A percentile compares a stretch with the other conserved stretches of the same genome.
phyloP scores from a whole-genome alignment of 2,888 invertebrate genomes.

The Luperina testacea region DNA sequence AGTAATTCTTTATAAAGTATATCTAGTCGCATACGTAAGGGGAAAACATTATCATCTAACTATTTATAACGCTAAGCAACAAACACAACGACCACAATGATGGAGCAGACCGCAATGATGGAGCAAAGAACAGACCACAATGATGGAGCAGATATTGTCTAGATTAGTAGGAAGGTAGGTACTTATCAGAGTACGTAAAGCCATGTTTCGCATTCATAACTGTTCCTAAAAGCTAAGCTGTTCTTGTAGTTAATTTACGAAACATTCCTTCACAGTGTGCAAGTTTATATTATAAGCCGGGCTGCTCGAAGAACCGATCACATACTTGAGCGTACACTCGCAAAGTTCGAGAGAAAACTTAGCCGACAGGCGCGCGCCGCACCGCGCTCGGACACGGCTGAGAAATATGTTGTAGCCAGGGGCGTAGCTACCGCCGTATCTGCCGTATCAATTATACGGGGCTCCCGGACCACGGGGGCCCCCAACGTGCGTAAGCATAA shows the following conservation, averaged over 20 bases:
- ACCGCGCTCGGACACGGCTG: conserved; percentile 10
- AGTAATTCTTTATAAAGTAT: conserved; percentile 1
- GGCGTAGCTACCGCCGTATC: too few species aligned
- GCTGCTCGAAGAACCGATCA: conserved; percentile 16
- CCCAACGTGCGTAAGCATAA: too few species aligned
- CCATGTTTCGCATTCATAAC: neutral
- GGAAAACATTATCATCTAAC: neutral
- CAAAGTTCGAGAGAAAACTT: conserved; percentile 37
- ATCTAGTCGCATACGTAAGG: neutral
- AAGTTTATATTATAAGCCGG: conserved; percentile 12
- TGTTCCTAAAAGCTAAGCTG: neutral
- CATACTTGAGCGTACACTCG: conserved; percentile 37
- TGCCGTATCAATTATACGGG: too few species aligned
- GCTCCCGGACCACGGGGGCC: too few species aligned
- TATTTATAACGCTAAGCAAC: neutral
- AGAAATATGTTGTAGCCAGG: conserved; percentile 18
- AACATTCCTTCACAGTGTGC: conserved; percentile 1
- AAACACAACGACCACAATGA: neutral
- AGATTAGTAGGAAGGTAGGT: too few species aligned
- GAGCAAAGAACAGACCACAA: neutral
- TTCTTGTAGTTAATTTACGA: neutral
- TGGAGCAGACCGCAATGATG: neutral
- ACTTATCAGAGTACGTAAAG: neutral
- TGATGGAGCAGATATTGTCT: neutral
- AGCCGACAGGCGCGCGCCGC: conserved; percentile 2